phyloP scores from a whole-genome alignment of 2,888 invertebrate genomes.

The Drosophila parthenogenetica region DNA sequence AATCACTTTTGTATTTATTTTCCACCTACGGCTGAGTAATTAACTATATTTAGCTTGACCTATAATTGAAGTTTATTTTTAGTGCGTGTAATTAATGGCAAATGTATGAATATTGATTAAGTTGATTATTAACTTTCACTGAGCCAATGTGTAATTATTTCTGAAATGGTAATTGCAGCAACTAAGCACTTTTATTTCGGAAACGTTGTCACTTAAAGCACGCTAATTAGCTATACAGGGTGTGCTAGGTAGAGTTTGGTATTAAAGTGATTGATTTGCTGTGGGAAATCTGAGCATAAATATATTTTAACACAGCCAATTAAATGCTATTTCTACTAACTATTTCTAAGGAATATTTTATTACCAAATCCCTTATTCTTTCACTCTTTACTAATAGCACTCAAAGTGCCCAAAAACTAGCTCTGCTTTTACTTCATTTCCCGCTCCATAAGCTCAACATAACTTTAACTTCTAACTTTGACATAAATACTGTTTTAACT shows the following conservation, averaged over 20 bases:
- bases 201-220: background rate
- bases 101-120: slow-evolving; percentile 5
- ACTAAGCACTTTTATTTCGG: background rate
- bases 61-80: slow-evolving; percentile 2
- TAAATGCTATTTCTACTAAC: no score
- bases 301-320: no score
- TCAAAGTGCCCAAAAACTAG: no score
- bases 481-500: slow-evolving; percentile 61
- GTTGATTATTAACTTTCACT: background rate
- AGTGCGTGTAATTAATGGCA: slow-evolving; percentile 14
- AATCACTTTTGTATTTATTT: slow-evolving; percentile 16
- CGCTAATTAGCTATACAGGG: background rate
- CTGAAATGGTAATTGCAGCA: slow-evolving; percentile 1
- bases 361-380: no score
- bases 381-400: no score
- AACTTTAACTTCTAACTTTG: background rate
- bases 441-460: background rate
- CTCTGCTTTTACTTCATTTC: no score
- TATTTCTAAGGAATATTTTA: no score
- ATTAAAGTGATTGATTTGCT: no score
- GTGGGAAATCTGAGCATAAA: no score
- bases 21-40: background rate
- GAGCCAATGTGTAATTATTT: slow-evolving; percentile 4
- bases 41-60: slow-evolving; percentile 12
- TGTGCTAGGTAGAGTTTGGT: no score